Conservation (phyloP, 2,888 invertebrate species). For the Pocota personata region DNA sequence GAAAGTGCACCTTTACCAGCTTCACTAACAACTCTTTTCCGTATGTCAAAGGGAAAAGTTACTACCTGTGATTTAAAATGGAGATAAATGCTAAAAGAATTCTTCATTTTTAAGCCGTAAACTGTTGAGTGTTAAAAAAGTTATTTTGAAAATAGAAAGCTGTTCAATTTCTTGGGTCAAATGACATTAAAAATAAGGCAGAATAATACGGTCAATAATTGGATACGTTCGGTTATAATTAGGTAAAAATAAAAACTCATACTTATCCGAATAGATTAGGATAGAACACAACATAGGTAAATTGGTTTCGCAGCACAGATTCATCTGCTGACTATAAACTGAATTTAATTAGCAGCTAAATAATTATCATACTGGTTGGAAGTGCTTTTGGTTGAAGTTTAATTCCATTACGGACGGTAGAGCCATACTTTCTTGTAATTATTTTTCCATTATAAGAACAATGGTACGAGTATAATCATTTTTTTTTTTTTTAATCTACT, state of each 20-base stretch:
- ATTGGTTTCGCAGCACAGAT: too few relatives aligned
- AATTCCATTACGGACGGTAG: too few relatives aligned
- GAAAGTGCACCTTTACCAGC: too few relatives aligned
- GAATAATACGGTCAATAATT: neutral
- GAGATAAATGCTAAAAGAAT: neutral
- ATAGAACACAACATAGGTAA: neutral
- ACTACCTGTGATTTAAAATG: neutral
- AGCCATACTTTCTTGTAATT: too few relatives aligned
- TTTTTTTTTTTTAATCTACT: too few relatives aligned
- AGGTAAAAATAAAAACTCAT: neutral
- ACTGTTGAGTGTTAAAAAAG: neutral
- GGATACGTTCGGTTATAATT: neutral
- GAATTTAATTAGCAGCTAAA: too few relatives aligned
- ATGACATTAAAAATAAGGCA: neutral
- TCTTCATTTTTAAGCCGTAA: neutral
- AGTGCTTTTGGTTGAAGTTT: too few relatives aligned
- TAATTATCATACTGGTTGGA: too few relatives aligned
- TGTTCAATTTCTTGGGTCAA: neutral
- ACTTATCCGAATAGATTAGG: neutral
- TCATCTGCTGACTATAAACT: neutral
- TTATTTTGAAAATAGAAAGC: neutral
- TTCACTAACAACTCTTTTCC: too few relatives aligned
- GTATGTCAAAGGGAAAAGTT: too few relatives aligned
- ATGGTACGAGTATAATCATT: too few relatives aligned
- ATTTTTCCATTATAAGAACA: too few relatives aligned